Conservation (phyloP, 2,797 vertebrate species). For the Poecilia velifera region DNA sequence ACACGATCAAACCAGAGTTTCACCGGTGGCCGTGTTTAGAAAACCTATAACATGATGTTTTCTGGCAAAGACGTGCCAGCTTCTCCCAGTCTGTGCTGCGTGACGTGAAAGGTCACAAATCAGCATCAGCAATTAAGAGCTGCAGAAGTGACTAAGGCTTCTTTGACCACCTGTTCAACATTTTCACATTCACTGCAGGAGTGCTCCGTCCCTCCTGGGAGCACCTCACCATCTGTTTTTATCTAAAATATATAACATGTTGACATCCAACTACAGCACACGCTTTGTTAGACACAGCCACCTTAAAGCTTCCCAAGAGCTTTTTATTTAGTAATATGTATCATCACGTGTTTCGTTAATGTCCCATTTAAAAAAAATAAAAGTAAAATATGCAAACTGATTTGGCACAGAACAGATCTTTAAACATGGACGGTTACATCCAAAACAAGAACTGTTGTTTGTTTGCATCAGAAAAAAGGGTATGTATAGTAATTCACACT, state of each 20-base stretch:
- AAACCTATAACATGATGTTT: background rate
- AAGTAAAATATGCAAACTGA: background rate
- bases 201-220: constrained; percentile 61
- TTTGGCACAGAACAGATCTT: constrained; percentile 3
- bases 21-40: background rate
- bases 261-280: constrained; percentile 43
- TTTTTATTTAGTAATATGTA: background rate
- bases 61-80: background rate
- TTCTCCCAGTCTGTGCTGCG: background rate
- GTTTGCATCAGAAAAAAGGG: constrained; percentile 16
- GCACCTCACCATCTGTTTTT: constrained; percentile 68
- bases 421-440: background rate
- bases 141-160: constrained; percentile 50
- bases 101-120: background rate
- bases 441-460: background rate
- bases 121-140: constrained; percentile 57
- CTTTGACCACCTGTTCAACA: constrained; percentile 69
- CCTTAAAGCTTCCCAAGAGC: constrained; percentile 21
- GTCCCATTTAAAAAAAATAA: background rate
- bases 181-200: constrained; percentile 68
- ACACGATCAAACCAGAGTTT: background rate
- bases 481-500: constrained; percentile 61
- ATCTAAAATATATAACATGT: constrained; percentile 36
- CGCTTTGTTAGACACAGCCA: constrained; percentile 49
- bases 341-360: background rate